phyloP scores from a whole-genome alignment of 2,888 invertebrate genomes.

The Falcaria lacertinaria region DNA sequence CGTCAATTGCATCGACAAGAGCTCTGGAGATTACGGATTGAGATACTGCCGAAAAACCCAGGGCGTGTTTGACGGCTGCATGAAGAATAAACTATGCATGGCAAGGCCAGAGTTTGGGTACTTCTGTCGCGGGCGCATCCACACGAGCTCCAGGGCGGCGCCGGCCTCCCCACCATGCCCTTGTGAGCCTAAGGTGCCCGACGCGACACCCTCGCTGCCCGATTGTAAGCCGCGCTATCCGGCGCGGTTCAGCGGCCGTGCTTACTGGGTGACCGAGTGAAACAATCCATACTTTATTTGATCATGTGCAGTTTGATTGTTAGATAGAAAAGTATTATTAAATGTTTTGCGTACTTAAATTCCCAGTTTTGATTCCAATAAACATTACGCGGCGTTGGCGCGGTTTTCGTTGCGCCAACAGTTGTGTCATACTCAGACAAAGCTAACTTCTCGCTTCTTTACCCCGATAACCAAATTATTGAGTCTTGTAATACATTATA shows the following conservation, averaged over 20 bases:
- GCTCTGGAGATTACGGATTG: slow-evolving; percentile 83
- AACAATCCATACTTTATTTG: background rate
- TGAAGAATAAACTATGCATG: slow-evolving; percentile 86
- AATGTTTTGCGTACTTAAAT: too few relatives aligned
- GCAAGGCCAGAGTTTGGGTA: slow-evolving; percentile 90
- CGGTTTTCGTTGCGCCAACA: too few relatives aligned
- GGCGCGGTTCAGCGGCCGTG: slow-evolving; percentile 82
- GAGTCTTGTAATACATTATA: too few relatives aligned
- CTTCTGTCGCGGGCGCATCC: slow-evolving; percentile 85
- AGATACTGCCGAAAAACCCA: slow-evolving; percentile 90
- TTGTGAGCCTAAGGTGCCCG: slow-evolving; percentile 79
- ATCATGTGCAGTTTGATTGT: too few relatives aligned
- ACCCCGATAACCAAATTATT: too few relatives aligned
- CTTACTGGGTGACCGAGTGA: slow-evolving; percentile 70
- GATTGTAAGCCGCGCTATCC: slow-evolving; percentile 78
- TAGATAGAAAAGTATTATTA: too few relatives aligned
- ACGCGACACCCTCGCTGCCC: slow-evolving; percentile 83
- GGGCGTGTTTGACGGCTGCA: slow-evolving; percentile 89
- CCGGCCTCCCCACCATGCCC: slow-evolving; percentile 76
- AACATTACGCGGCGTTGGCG: too few relatives aligned
- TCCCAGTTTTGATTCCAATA: too few relatives aligned
- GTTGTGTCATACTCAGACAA: too few relatives aligned
- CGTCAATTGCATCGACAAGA: slow-evolving; percentile 85
- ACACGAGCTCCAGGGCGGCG: slow-evolving; percentile 75
- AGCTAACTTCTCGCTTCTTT: too few relatives aligned